phyloP scores from a whole-genome alignment of 2,113 vertebrate genomes.

The Lepidothrix coronata region DNA sequence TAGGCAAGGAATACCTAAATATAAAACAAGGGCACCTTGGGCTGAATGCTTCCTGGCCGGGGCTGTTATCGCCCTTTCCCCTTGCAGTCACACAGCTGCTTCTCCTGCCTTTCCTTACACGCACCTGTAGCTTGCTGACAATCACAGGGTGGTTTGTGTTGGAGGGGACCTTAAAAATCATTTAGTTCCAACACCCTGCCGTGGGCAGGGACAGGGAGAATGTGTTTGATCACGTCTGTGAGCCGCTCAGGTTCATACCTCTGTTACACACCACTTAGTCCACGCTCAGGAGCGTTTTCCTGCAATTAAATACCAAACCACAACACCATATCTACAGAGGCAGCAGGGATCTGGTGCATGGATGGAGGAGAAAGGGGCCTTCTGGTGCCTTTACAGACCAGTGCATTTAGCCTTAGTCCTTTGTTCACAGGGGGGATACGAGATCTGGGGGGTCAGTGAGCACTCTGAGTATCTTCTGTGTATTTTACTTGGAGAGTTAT shows the following conservation, averaged over 20 bases:
- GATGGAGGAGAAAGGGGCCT: background rate
- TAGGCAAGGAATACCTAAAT: conserved; percentile 59
- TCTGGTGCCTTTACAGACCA: background rate
- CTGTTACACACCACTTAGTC: background rate
- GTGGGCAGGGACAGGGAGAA: background rate
- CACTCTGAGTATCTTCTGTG: background rate
- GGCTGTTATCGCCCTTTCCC: background rate
- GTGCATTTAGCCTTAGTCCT: background rate
- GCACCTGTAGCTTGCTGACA: background rate
- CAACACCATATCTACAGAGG: background rate
- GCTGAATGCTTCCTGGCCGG: background rate
- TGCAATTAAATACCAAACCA: background rate
- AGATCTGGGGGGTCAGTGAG: background rate
- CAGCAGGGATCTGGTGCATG: background rate
- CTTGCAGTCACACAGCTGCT: background rate
- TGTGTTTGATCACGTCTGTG: accelerated
- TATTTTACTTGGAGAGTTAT: background rate
- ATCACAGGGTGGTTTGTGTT: background rate
- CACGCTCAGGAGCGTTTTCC: background rate
- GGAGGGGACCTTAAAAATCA: background rate
- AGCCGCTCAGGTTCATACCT: background rate
- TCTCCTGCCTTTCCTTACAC: conserved; percentile 5
- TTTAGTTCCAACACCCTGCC: background rate
- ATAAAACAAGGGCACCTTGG: conserved; percentile 67
- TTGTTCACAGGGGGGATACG: background rate